Evolutionary conservation across 2,888 invertebrate species (phyloP), one percentile per base, ranked within the genome.

Genomic region (Uloborus plumipes): DNA sequence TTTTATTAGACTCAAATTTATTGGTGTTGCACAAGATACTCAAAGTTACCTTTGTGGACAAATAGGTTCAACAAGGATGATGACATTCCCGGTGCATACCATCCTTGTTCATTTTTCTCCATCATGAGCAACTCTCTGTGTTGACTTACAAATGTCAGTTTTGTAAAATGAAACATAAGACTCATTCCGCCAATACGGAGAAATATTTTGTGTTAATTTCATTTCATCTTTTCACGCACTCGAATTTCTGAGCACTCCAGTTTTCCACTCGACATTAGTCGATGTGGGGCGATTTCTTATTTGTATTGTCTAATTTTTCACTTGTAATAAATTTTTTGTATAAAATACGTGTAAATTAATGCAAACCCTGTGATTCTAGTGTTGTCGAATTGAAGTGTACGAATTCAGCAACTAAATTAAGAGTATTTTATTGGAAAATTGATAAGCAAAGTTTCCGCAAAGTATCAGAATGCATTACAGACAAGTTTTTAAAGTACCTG

Each of bases 311-410:
- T 78, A 66, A 66, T 78, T 78, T 72, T 59, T 58, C 62, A 31
- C 62, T 18, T 65, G 74, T 74, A 70, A 53, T 53, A 47, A 65
- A 51, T 26, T 81, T 72, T 72, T 81, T 81, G 80, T 81, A 81
- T 39, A 81, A 39, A 74, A 74, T 81, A 62, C 65, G 74, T 81
- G 80, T 81, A 74, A 80, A 73, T 66, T 65, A 59, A 49, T 65
- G 80, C 74, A 81, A 74, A 70, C 74, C 74, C 80, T 81, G 80
- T 81, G 80, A 81, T 81, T 74, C 50, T 81, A 81, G 74, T 26
- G 65, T 59, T 39, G 65, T 78, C 64, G 65, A 81, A 81, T 69
- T 65, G 69, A 58, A 69, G 64, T 55, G 58, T 70, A 59, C 20
- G 14, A 58, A 62, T 55, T 74, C 64, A 81, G 58, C 75, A 69